These are phyloP conservation scores for Bellardia pandia DNA, from an alignment of 2,888 invertebrate genomes.

Conservation along the genomic window DNA sequence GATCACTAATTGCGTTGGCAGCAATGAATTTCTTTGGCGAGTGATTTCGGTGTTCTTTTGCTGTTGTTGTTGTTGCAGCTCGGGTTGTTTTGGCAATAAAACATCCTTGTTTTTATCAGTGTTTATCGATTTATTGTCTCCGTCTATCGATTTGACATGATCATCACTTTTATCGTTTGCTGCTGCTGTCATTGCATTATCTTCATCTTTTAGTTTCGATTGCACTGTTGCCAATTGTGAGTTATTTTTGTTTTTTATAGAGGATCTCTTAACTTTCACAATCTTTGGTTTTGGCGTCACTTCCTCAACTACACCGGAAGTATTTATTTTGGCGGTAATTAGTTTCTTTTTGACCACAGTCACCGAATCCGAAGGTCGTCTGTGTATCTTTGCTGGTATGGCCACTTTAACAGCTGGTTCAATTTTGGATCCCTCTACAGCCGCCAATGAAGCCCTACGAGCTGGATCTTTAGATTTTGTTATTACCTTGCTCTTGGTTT, in stretches of 20 bases:
- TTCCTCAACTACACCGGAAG: slow-evolving; percentile 73
- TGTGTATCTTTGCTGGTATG: slow-evolving; percentile 74
- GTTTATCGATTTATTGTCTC: slow-evolving; percentile 72
- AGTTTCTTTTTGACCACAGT: slow-evolving; percentile 80
- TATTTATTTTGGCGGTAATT: slow-evolving; percentile 64
- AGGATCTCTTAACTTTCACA: slow-evolving; percentile 74
- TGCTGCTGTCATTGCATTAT: not conserved
- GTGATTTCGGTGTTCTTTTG: slow-evolving; percentile 55
- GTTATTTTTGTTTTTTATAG: slow-evolving; percentile 64
- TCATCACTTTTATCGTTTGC: slow-evolving; percentile 42
- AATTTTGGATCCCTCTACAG: slow-evolving; percentile 81
- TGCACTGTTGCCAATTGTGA: slow-evolving; percentile 70
- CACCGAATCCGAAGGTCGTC: slow-evolving; percentile 82
- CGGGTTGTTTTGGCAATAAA: slow-evolving; percentile 67
- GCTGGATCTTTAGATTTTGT: slow-evolving; percentile 47
- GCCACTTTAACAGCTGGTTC: slow-evolving; percentile 74
- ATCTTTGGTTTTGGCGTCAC: slow-evolving; percentile 73
- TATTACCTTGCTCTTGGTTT: slow-evolving; percentile 47
- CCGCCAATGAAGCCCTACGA: slow-evolving; percentile 81
- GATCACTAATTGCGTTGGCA: slow-evolving; percentile 75
- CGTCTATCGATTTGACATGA: slow-evolving; percentile 56
- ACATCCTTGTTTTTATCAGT: slow-evolving; percentile 71
- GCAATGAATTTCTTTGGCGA: slow-evolving; percentile 61
- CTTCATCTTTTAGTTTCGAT: slow-evolving; percentile 42
- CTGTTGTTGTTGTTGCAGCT: slow-evolving; percentile 59